Percentiles rank a stretch among this genome's conserved stretches.
Conservation (phyloP, 2,113 vertebrate species). For the Potamarius usumacintae region DNA sequence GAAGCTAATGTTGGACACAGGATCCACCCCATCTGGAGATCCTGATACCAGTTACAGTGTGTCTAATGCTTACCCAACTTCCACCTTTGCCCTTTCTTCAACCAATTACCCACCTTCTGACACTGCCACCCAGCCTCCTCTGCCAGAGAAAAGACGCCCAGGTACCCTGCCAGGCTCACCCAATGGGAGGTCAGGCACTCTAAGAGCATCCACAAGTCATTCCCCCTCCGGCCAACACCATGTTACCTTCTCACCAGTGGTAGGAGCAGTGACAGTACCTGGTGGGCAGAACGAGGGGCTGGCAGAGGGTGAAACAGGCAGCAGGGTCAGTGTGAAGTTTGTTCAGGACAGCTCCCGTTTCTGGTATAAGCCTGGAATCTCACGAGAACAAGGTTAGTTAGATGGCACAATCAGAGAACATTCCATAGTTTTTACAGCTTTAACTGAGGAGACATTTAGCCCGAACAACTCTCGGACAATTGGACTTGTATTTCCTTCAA, state of each 20-base stretch:
- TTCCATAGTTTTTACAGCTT: neutral
- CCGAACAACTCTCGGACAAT: neutral
- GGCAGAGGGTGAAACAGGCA: slow-evolving; percentile 55
- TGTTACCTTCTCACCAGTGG: slow-evolving; percentile 82
- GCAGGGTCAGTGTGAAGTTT: slow-evolving; percentile 78
- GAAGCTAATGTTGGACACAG: slow-evolving; percentile 68
- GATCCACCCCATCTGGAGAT: slow-evolving; percentile 50
- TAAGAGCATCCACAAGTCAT: slow-evolving; percentile 56
- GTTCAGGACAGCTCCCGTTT: slow-evolving; percentile 91
- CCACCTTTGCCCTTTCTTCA: slow-evolving; percentile 69
- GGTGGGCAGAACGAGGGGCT: slow-evolving; percentile 55
- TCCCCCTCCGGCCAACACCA: slow-evolving; percentile 68
- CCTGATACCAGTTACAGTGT: slow-evolving; percentile 56
- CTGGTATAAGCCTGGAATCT: slow-evolving; percentile 91
- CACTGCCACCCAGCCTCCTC: slow-evolving; percentile 75
- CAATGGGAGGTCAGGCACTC: slow-evolving; percentile 48
- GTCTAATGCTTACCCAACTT: slow-evolving; percentile 66
- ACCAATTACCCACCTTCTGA: slow-evolving; percentile 59
- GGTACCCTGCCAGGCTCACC: slow-evolving; percentile 57
- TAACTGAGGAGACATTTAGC: neutral
- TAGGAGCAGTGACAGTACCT: slow-evolving; percentile 69
- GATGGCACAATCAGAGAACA: no score
- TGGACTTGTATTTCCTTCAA: neutral
- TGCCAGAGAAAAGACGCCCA: slow-evolving; percentile 82
- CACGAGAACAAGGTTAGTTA: slow-evolving; percentile 85